Evolutionary conservation across 2,797 vertebrate genomes (phyloP).

Genomic region (Psittacula derbiana): DNA sequence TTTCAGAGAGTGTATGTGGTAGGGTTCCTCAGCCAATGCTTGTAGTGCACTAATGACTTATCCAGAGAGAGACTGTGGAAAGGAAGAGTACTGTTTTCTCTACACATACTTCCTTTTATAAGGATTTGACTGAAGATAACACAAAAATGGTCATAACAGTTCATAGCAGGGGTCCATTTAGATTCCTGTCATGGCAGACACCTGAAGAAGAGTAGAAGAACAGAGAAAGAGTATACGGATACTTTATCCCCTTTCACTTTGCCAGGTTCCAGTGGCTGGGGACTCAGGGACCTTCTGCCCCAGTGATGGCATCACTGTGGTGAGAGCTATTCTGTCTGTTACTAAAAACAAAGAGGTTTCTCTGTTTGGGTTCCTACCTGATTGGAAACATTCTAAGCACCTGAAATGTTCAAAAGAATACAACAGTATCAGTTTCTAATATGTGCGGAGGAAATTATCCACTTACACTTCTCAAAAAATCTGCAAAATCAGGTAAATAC

Average conservation of each 20-base stretch:
- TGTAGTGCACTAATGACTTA: not conserved
- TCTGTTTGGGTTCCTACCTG: not conserved
- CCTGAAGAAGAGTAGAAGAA: not conserved
- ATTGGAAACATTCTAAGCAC: not conserved
- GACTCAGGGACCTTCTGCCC: not conserved
- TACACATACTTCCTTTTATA: not conserved
- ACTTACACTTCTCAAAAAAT: slow-evolving; percentile 9
- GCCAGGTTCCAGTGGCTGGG: not conserved
- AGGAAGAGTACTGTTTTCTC: not conserved
- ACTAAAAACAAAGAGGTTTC: not conserved
- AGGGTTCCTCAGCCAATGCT: not conserved
- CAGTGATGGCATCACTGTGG: not conserved
- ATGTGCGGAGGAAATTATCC: not conserved
- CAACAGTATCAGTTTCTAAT: not conserved
- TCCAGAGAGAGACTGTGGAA: not conserved
- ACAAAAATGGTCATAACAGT: not conserved
- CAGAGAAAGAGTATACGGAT: not conserved
- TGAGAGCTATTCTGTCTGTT: not conserved
- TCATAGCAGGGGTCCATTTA: not conserved
- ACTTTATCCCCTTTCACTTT: not conserved
- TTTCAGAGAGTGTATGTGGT: not conserved
- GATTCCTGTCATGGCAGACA: not conserved
- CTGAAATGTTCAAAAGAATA: not conserved
- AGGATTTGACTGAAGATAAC: not conserved
- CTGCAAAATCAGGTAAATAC: slow-evolving; percentile 20